Base-by-base conservation (phyloP, 2,797 vertebrate species). In the Myripristis murdjan region DNA sequence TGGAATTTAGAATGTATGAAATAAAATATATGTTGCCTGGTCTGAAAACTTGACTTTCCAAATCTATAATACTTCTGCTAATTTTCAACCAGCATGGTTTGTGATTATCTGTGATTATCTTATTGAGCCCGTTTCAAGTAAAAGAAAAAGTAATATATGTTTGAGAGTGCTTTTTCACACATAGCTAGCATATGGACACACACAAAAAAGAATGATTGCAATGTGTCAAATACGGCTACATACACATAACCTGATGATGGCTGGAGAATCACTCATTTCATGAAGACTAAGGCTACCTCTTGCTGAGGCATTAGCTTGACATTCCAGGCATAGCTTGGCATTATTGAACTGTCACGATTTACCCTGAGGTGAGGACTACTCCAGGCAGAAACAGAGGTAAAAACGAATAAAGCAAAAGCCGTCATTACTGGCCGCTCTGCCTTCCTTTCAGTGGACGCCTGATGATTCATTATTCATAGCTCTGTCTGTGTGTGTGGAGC, bases 331-430 rank as follows among this genome's bases (percentile, higher is more conserved):
- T 95, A 94, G 85, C 91, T 93, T 88, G 79, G 89, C 87, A 91
- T 94, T 94, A 95, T 94, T 95, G 92, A 94, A 93, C 93, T 95
- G 93, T 94, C 93, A 91, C 86, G 80, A 90, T 91, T 90, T 73
- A 87, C 91, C 94, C 92, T 48, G 87, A 91, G 91, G 94, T 92
- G 83, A 85, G 78, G 85, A 79, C 83, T 77, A 79, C 66, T 85
- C 43, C 66, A 71, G 85, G 63, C 77, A 84, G 81, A 87, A 80
- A 81, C 56, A 60, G 62, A 52, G 62, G 86, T 78, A 84, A 89
- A 90, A 76, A 80, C 77, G 89, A 90, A 92, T 84, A 90, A 85
- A 78, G 80, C 56, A 58, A 73, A 87, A 87, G 77, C 81, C 66
- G 43, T 91, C 84, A 91, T 87, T 73, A 79, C 82, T 79, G 75